phyloP scores from a whole-genome alignment of 2,888 invertebrate genomes.

The Seira ritae region DNA sequence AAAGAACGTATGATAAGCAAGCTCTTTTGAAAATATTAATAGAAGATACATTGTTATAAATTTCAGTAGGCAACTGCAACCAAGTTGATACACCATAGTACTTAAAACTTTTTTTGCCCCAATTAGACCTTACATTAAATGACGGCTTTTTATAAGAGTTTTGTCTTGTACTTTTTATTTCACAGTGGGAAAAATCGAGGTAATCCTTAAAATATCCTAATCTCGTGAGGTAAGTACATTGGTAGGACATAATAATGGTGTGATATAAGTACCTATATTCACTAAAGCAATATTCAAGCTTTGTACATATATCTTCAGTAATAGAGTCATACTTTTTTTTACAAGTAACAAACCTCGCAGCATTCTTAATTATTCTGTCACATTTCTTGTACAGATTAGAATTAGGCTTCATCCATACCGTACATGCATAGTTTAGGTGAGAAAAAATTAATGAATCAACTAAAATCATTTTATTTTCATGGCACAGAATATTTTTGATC shows the following conservation, averaged over 20 bases:
- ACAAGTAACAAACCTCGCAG: slow-evolving; percentile 16
- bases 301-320: neutral
- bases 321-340: slow-evolving; percentile 26
- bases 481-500: neutral
- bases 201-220: slow-evolving; percentile 16
- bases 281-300: neutral
- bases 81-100: neutral
- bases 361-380: neutral
- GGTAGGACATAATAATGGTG: slow-evolving; percentile 18
- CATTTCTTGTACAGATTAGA: neutral
- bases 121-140: neutral
- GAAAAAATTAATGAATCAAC: slow-evolving; percentile 25
- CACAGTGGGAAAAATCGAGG: slow-evolving; percentile 5
- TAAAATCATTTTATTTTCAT: neutral
- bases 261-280: slow-evolving; percentile 2
- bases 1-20: too few relatives aligned
- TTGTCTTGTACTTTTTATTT: neutral
- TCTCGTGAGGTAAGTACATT: neutral
- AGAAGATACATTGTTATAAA: neutral
- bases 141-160: neutral
- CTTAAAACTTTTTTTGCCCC: neutral
- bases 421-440: slow-evolving; percentile 14
- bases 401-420: slow-evolving; percentile 22
- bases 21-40: too few relatives aligned
- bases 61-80: neutral